Evolutionary conservation across 1,140 invertebrate genomes (phyloP), one percentile per base, ranked within the genome.

Genomic region (Metaphire vulgaris): DNA sequence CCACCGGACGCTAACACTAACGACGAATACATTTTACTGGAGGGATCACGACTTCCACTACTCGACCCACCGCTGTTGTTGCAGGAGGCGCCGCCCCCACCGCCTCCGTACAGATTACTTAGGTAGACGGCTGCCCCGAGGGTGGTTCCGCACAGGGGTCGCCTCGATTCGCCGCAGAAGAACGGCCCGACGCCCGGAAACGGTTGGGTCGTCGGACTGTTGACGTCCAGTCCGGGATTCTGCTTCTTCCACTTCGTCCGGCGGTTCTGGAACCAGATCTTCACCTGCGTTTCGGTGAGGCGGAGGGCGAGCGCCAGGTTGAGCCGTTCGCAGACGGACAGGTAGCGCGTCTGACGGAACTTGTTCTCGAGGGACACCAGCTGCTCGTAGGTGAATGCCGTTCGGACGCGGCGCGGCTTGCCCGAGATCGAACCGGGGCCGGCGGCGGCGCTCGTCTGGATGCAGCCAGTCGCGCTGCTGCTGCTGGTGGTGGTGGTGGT

Each of bases 231-330:
- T 0, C 97, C 97, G 0, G 97, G 97, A 84, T 99, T 99, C 84
- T 99, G 96, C 82, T 99, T 99, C 89, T 99, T 99, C 97, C 97
- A 99, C 86, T 99, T 99, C 80, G 97, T 99, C 68, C 97, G 89
- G 0, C 97, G 89, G 84, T 99, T 99, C 82, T 88, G 87, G 78
- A 87, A 88, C 87, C 87, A 88, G 64, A 88, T 88, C 83, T 88
- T 96, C 69, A 98, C 95, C 89, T 99, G 97, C 1, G 97, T 99
- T 87, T 99, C 97, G 0, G 96, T 99, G 33, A 99, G 88, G 80
- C 93, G 95, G 14, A 99, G 88, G 41, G 94, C 94, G 34, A 99
- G 87, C 0, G 97, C 97, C 67, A 99, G 87, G 85, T 99, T 99
- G 1, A 99, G 89, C 78, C 97, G 88, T 87, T 99, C 97, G 83